Evolutionary conservation across 2,113 vertebrate species (phyloP), one percentile per base, ranked within the genome.

Genomic region (Corydoras maculifer): DNA sequence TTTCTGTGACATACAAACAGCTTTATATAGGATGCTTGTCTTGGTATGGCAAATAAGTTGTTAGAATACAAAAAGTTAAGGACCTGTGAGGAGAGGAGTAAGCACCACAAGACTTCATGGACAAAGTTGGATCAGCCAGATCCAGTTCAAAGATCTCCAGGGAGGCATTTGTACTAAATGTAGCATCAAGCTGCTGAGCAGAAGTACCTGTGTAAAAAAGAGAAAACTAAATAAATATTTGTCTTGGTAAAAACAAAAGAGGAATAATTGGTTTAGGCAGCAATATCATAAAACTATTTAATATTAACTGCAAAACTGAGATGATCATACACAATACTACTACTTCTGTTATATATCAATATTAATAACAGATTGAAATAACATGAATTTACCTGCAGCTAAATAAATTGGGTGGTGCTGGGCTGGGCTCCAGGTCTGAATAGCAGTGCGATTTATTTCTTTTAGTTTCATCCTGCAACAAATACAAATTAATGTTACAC

Each of bases 181-280:
- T 94, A 66, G 97, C 94, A 84, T 99, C 97, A 58, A 98, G 86
- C 74, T 99, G 97, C 80, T 99, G 95, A 75, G 97, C 97, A 74
- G 97, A 98, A 6, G 97, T 99, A 76, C 97, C 97, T 99, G 79
- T 87, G 57, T 3, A 65, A 60, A n/a, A 18, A 5, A 5, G 61
- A 15, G 3, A 11, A 11, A 63, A 3, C 65, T 58, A 50, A 4
- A 53, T 35, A 51, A 5, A 10, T 32, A 58, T 29, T 9, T 4
- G 49, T 14, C 31, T 60, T 62, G 13, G 14, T 10, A 5, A 2
- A 48, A 8, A 43, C 13, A 15, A 5, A 13, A 10, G 15, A 54
- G 13, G 2, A 12, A 11, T 61, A 29, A 57, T 30, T 11, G 18
- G 9, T 9, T 53, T 15, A 29, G 18, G 18, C 35, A 43, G 35